These are phyloP conservation scores for Pipistrellus pygmaeus DNA, from an alignment of 2,797 vertebrate genomes.

Conservation along the genomic window DNA sequence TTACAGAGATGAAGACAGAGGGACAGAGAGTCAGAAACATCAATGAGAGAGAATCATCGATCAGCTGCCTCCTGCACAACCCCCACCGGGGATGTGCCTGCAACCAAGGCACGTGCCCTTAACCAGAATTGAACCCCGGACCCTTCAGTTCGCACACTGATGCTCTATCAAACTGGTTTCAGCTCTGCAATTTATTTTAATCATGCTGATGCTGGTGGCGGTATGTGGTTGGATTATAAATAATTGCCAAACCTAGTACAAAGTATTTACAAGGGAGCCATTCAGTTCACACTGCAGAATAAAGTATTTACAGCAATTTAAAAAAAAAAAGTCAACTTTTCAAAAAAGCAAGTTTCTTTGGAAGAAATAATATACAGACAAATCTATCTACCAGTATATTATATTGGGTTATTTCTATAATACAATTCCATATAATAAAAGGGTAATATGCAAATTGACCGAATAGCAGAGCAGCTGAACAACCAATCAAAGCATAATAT, in stretches of 20 bases:
- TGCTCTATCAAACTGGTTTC: no score
- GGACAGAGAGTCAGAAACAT: no score
- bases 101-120: no score
- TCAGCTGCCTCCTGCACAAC: no score
- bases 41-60: no score
- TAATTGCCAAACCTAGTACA: background rate
- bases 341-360: background rate
- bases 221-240: background rate
- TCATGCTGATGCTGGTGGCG: background rate
- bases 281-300: background rate
- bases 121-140: no score
- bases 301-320: background rate
- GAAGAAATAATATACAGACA: constrained; percentile 1
- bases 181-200: constrained; percentile 30
- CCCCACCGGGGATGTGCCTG: no score
- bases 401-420: background rate
- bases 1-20: no score
- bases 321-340: background rate
- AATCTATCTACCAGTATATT: background rate
- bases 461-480: no score
- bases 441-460: no score
- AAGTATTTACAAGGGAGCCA: background rate
- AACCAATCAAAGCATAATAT: no score
- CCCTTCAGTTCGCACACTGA: no score
- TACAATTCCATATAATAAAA: background rate